Conservation (phyloP, 2,797 vertebrate genomes). For the Borostomias antarcticus region DNA sequence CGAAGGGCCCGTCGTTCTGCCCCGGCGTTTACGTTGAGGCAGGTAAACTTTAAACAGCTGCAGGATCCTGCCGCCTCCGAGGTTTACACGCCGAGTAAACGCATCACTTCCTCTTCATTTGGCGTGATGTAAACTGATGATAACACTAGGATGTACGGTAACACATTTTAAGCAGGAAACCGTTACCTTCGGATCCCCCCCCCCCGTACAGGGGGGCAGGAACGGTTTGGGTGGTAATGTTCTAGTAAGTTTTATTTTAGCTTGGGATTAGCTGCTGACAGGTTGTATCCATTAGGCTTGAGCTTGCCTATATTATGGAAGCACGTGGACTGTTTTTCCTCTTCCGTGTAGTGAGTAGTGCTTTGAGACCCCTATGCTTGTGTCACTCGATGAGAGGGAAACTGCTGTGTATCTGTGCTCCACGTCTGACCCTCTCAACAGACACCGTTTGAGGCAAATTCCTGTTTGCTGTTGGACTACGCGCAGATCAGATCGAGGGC, state of each 20-base stretch:
- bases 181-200: conserved; percentile 32
- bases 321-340: conserved; percentile 48
- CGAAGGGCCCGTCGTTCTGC: no score
- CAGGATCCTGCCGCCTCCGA: conserved; percentile 49
- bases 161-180: conserved; percentile 53
- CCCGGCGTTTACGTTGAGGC: conserved; percentile 65
- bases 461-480: conserved; percentile 75
- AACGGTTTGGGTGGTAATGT: conserved; percentile 61
- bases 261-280: conserved; percentile 55
- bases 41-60: conserved; percentile 77
- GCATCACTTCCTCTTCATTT: conserved; percentile 70
- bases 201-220: neutral
- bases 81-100: conserved; percentile 77
- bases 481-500: conserved; percentile 76
- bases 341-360: neutral
- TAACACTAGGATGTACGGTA: conserved; percentile 22
- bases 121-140: conserved; percentile 65
- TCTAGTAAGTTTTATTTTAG: conserved; percentile 27
- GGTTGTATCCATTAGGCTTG: conserved; percentile 60
- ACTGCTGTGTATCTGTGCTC: conserved; percentile 69
- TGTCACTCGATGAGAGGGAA: conserved; percentile 1
- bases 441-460: conserved; percentile 75
- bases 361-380: neutral
- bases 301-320: conserved; percentile 14
- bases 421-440: conserved; percentile 69